Base-by-base conservation (phyloP, 2,888 invertebrate genomes). In the Plemyria rubiginata region DNA sequence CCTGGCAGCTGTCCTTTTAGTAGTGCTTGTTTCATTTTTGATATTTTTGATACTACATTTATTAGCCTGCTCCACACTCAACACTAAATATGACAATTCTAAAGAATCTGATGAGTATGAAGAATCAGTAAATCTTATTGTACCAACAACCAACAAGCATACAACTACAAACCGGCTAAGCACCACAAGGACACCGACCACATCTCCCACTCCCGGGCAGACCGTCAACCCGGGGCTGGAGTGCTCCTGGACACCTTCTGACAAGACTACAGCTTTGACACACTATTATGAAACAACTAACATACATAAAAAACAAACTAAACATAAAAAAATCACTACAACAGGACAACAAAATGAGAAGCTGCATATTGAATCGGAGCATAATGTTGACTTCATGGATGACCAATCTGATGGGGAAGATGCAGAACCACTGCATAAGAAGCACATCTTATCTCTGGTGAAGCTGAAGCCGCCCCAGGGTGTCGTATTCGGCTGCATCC, bases 221-320 rank as follows among this genome's bases (percentile, higher is more conserved):
- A 58, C 48, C 13, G 54, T 41, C 40, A 38, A 60, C 5, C 60
- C 65, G 3, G 70, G 60, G 6, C 54, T 78, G 4, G 73, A 80
- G 40, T 90, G 90, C 53, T 84, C 88, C 2, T 91, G 90, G 90
- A 75, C 76, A 13, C 86, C 84, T 0, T 87, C 86, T 0, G 61
- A 71, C 5, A 81, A 81, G 66, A 90, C 89, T 0, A 62, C 65
- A 40, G 81, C 85, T 0, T 45, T 41, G 0, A 75, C 76, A 12
- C 80, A 67, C 51, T 85, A 87, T 67, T 88, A 79, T 67, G 77
- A 80, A 63, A 29, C 58, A 6, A 48, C 32, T 32, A 32, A 32
- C n/a, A n/a, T n/a, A 32, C 32, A 4, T 38, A 6, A 1, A 41
- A 1, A 41, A n/a, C 5, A 41, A 38, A 38, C 41, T 41, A 43